Conservation (phyloP, 92 coral and sea anemone species). For the Anthopleura xanthogrammica region DNA sequence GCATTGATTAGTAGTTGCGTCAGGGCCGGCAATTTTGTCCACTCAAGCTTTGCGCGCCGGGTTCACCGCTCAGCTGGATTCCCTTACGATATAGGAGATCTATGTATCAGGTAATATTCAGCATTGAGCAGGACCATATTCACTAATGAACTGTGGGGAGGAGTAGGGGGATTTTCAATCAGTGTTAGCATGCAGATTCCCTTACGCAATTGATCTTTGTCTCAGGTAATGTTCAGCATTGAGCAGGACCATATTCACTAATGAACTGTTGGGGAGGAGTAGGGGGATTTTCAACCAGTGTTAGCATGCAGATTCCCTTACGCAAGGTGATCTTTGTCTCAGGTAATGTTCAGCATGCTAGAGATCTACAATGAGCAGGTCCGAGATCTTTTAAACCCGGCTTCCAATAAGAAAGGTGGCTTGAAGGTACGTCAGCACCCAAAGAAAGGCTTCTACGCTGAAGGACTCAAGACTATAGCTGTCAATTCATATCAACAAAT, state of each 20-base stretch:
- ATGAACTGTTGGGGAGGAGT: no score
- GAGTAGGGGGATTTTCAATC: no score
- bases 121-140: no score
- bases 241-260: no score
- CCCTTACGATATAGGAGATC: background rate
- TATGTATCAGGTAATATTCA: background rate
- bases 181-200: no score
- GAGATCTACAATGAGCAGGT: slow-evolving; percentile 98
- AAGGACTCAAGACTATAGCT: slow-evolving; percentile 68
- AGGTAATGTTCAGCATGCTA: slow-evolving; percentile 92
- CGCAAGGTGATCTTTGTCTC: background rate
- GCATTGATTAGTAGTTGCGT: no score
- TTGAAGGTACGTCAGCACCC: slow-evolving; percentile 91
- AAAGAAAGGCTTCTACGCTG: slow-evolving; percentile 94
- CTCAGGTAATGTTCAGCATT: background rate
- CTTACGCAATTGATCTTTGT: background rate
- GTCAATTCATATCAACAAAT: slow-evolving; percentile 79
- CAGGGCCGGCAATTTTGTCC: no score
- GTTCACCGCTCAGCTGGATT: no score
- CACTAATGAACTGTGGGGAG: no score
- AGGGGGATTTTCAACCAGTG: no score
- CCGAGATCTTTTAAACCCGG: slow-evolving; percentile 87
- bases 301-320: no score
- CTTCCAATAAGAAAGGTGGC: slow-evolving; percentile 75
- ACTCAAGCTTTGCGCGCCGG: no score